These are phyloP conservation scores for Sciurus vulgaris DNA, from an alignment of 2,797 vertebrate species.

Conservation along the genomic window DNA sequence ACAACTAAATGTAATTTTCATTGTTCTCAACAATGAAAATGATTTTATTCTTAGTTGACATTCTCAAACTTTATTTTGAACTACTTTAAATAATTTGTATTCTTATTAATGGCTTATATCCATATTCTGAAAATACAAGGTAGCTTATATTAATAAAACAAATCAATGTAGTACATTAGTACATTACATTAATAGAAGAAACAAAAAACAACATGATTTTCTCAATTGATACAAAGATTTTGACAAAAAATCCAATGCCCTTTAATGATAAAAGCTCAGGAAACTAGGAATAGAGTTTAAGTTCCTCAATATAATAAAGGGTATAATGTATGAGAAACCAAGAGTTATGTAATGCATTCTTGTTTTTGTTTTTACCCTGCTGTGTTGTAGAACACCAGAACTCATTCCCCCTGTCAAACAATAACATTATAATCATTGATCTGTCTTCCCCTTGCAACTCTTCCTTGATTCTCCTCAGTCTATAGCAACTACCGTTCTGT, in stretches of 20 bases:
- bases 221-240: neutral
- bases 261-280: neutral
- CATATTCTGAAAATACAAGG: neutral
- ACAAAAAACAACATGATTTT: neutral
- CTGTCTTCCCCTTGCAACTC: too few relatives aligned
- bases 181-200: neutral
- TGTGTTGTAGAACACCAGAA: too few relatives aligned
- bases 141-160: neutral
- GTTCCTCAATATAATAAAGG: neutral
- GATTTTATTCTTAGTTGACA: neutral
- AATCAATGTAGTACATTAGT: neutral
- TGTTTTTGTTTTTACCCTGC: neutral
- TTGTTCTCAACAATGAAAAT: neutral
- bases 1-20: neutral
- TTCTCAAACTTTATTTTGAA: slow-evolving; percentile 55
- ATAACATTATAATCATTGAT: too few relatives aligned
- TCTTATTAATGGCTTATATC: neutral
- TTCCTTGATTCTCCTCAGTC: too few relatives aligned
- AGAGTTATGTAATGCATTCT: neutral
- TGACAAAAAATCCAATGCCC: neutral
- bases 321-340: neutral
- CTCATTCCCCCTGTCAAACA: too few relatives aligned
- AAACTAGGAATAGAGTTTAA: neutral
- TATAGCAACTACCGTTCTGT: neutral
- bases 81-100: slow-evolving; percentile 31